These are phyloP conservation scores for Paracyclopina nana DNA, from an alignment of 1,140 invertebrate genomes.

Conservation along the genomic window DNA sequence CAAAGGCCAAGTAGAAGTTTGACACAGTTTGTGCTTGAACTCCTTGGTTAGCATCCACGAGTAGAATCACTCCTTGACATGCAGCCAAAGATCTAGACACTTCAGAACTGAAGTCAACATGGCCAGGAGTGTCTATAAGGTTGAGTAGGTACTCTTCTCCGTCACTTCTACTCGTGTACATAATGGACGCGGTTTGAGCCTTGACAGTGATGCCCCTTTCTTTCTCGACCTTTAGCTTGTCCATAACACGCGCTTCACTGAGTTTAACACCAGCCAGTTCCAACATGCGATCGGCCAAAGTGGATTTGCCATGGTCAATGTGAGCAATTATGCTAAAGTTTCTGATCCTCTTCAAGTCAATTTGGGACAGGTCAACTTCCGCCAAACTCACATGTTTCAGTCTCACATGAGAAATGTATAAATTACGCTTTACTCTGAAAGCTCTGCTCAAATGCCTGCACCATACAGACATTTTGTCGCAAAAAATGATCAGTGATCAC, in stretches of 20 bases:
- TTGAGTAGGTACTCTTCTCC: constrained; percentile 60
- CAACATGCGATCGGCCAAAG: constrained; percentile 59
- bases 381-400: too few species aligned
- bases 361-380: constrained; percentile 17
- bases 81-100: constrained; percentile 43
- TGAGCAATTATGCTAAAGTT: constrained; percentile 71
- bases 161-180: constrained; percentile 39
- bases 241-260: constrained; percentile 48
- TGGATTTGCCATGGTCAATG: constrained; percentile 94
- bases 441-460: too few species aligned
- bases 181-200: constrained; percentile 79
- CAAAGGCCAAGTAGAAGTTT: constrained; percentile 81
- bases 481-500: too few species aligned
- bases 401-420: too few species aligned
- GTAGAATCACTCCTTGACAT: constrained; percentile 79
- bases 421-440: too few species aligned
- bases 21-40: constrained; percentile 95
- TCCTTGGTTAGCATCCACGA: constrained; percentile 86
- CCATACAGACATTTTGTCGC: too few species aligned
- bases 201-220: constrained; percentile 96
- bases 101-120: constrained; percentile 96
- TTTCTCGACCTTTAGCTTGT: constrained; percentile 69
- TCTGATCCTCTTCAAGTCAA: constrained; percentile 19
- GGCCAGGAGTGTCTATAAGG: constrained; percentile 93
- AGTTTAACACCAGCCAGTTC: constrained; percentile 25